These are phyloP conservation scores for Diplogasteroides magnus DNA, from an alignment of 1,140 invertebrate genomes.

Conservation along the genomic window DNA sequence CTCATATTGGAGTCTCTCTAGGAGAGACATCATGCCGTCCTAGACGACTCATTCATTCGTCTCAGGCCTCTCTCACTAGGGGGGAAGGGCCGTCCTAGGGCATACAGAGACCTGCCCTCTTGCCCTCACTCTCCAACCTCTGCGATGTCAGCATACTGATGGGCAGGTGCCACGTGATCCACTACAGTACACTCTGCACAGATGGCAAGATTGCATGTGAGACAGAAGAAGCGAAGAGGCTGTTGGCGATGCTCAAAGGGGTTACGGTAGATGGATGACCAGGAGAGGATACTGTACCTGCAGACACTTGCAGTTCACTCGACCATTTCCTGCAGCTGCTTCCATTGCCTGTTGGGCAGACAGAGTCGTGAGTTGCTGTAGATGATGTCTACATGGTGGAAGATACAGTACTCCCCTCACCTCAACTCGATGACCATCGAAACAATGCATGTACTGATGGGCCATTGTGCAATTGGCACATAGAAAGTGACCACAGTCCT, in stretches of 20 bases:
- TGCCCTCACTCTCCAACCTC: conserved; percentile 58
- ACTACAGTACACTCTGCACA: conserved; percentile 86
- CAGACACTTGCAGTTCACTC: conserved; percentile 24
- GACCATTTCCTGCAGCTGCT: background rate
- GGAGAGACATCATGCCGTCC: too few species aligned
- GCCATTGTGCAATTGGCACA: conserved; percentile 94
- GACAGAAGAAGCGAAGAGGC: conserved; percentile 83
- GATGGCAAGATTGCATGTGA: conserved; percentile 78
- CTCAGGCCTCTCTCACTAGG: too few species aligned
- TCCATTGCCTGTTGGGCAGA: conserved; percentile 13
- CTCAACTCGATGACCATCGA: conserved; percentile 77
- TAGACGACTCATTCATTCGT: too few species aligned
- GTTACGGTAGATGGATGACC: conserved; percentile 58
- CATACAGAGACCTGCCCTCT: background rate
- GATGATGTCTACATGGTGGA: conserved; percentile 2
- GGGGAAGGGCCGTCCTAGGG: too few species aligned
- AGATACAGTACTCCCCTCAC: conserved; percentile 8
- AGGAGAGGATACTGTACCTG: conserved; percentile 31
- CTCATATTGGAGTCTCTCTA: too few species aligned
- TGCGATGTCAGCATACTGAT: conserved; percentile 76
- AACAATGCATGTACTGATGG: conserved; percentile 96
- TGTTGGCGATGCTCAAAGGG: conserved; percentile 75
- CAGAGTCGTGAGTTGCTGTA: conserved; percentile 11
- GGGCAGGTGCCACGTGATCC: conserved; percentile 76
- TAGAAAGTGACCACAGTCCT: conserved; percentile 84